Evolutionary conservation across 2,797 vertebrate species (phyloP).

Genomic region (Muscicapa comitata): DNA sequence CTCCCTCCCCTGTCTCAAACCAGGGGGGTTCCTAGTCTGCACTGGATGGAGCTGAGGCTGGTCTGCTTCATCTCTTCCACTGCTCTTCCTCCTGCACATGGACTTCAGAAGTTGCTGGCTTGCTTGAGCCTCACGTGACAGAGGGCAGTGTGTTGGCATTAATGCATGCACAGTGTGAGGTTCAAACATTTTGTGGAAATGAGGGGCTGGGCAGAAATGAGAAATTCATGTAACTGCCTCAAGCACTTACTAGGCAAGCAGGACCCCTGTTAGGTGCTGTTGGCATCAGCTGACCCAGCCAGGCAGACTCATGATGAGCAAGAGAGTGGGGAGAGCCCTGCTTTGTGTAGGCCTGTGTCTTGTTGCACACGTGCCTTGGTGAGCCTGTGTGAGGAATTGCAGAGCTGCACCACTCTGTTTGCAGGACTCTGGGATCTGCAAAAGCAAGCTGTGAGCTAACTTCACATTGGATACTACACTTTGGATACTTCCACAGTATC

Average conservation of each 20-base stretch:
- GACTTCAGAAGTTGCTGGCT: background rate
- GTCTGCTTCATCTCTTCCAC: background rate
- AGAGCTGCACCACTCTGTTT: rapidly evolving
- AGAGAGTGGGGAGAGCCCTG: background rate
- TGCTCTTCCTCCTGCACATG: background rate
- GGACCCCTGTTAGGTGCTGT: background rate
- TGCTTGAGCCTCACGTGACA: rapidly evolving
- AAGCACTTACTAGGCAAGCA: background rate
- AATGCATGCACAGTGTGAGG: rapidly evolving
- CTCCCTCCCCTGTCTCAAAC: background rate
- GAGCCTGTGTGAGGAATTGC: background rate
- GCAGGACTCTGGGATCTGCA: background rate
- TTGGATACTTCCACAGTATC: background rate
- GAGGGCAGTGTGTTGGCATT: rapidly evolving
- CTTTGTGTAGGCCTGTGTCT: background rate
- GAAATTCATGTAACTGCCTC: background rate
- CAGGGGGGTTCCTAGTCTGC: background rate
- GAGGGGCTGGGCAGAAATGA: background rate
- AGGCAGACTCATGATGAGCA: background rate
- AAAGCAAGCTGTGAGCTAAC: background rate
- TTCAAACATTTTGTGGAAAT: background rate
- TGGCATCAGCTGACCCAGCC: background rate
- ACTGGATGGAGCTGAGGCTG: background rate
- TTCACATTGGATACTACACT: too few relatives aligned
- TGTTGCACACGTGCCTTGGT: rapidly evolving